A percentile compares a stretch with the other conserved stretches of the same genome.
phyloP scores from a whole-genome alignment of 2,113 vertebrate genomes.

The Tylochromis polylepis region DNA sequence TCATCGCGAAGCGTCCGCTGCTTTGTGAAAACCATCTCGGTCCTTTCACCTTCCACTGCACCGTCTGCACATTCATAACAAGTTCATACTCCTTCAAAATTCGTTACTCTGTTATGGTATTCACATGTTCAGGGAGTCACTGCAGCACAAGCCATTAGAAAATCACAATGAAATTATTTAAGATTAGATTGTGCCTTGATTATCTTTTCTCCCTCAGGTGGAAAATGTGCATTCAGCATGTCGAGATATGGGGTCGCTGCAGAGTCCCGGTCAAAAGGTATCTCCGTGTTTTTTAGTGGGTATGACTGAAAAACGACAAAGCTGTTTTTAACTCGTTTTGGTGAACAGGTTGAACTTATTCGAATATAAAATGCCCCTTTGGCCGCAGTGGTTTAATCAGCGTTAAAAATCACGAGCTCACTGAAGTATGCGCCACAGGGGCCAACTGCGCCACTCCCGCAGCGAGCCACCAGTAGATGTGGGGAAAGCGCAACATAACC shows the following conservation, averaged over 20 bases:
- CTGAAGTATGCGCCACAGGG: neutral
- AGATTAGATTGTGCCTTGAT: constrained; percentile 46
- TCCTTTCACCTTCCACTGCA: constrained; percentile 12
- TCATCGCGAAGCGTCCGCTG: neutral
- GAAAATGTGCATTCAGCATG: constrained; percentile 7
- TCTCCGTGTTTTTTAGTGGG: neutral
- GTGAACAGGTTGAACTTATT: neutral
- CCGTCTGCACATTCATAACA: constrained; percentile 29
- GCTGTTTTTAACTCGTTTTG: neutral
- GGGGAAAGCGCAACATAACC: neutral
- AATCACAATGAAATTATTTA: constrained; percentile 24
- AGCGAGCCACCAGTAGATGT: neutral
- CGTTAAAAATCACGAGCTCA: constrained; percentile 3
- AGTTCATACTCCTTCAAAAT: constrained; percentile 1
- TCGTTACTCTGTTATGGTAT: constrained; percentile 12
- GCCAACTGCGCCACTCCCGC: neutral
- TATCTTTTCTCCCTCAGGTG: neutral
- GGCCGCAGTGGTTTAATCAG: neutral
- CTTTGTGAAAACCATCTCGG: neutral
- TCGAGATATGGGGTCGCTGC: constrained; percentile 2
- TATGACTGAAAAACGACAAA: neutral
- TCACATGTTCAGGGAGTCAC: constrained; percentile 7
- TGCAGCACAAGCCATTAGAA: constrained; percentile 36
- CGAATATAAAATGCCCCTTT: constrained; percentile 1
- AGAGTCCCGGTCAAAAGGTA: neutral